Evolutionary conservation across 1,140 invertebrate genomes (phyloP).

Genomic region (Eupristina koningsbergeri): DNA sequence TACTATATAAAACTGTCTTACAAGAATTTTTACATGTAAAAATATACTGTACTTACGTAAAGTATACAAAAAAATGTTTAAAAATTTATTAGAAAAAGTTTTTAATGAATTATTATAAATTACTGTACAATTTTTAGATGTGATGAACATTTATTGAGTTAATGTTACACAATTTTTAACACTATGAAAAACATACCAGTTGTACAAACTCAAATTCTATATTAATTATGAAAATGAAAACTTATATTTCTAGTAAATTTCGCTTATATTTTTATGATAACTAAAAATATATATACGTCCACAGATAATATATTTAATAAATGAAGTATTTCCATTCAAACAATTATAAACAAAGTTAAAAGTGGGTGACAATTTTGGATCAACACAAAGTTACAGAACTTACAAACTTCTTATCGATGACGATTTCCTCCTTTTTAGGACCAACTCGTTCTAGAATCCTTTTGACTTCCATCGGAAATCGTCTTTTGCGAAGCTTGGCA

Average conservation of each 20-base stretch:
- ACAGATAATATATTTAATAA: not conserved
- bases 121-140: no score
- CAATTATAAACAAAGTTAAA: not conserved
- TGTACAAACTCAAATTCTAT: not conserved
- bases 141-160: no score
- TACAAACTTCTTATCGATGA: conserved; percentile 36
- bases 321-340: not conserved
- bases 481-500: no score
- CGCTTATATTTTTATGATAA: not conserved
- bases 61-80: no score
- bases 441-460: conserved; percentile 25
- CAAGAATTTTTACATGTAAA: not conserved
- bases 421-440: not conserved
- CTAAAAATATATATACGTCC: not conserved
- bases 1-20: not conserved
- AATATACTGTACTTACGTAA: no score
- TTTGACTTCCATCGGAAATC: conserved; percentile 9
- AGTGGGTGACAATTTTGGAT: not conserved
- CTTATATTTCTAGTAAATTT: not conserved
- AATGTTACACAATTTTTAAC: no score
- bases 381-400: not conserved
- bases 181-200: no score
- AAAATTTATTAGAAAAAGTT: no score
- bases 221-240: not conserved
- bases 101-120: no score